These are phyloP conservation scores for Lycaena phlaeas DNA, from an alignment of 2,888 invertebrate genomes.

Conservation along the genomic window DNA sequence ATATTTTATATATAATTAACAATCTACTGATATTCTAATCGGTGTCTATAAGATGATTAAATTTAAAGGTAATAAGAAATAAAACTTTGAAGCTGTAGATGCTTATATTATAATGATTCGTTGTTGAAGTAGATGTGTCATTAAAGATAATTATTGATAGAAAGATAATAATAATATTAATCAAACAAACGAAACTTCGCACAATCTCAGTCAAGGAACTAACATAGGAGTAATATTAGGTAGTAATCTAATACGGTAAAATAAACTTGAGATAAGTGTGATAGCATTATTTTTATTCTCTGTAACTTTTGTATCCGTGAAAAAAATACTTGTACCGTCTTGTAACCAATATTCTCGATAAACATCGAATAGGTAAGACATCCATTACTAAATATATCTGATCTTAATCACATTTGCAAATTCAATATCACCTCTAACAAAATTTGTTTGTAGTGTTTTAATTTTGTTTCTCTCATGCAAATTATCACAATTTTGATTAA, in stretches of 20 bases:
- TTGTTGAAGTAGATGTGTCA: slow-evolving; percentile 62
- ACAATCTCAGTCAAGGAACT: slow-evolving; percentile 65
- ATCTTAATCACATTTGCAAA: neutral
- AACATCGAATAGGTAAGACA: slow-evolving; percentile 10
- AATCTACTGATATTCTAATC: slow-evolving; percentile 42
- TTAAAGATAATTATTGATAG: slow-evolving; percentile 37
- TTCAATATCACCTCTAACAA: neutral
- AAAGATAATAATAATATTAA: slow-evolving; percentile 39
- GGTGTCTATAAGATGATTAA: slow-evolving; percentile 59
- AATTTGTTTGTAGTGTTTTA: neutral
- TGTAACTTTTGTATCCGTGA: slow-evolving; percentile 18
- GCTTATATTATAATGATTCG: slow-evolving; percentile 36
- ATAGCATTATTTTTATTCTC: slow-evolving; percentile 26
- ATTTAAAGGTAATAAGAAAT: slow-evolving; percentile 31
- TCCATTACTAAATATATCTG: neutral
- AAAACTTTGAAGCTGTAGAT: slow-evolving; percentile 41
- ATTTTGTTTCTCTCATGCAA: neutral
- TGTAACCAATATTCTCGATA: slow-evolving; percentile 1
- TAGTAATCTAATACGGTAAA: slow-evolving; percentile 39
- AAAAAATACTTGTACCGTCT: slow-evolving; percentile 10
- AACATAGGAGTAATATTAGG: slow-evolving; percentile 53
- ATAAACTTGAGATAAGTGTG: slow-evolving; percentile 32
- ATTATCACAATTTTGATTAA: neutral
- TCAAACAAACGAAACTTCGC: slow-evolving; percentile 61
- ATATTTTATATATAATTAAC: slow-evolving; percentile 38